A percentile compares a stretch with the other conserved stretches of the same genome.
Conservation (phyloP, 2,888 invertebrate species). For the Herminia tarsipennalis region DNA sequence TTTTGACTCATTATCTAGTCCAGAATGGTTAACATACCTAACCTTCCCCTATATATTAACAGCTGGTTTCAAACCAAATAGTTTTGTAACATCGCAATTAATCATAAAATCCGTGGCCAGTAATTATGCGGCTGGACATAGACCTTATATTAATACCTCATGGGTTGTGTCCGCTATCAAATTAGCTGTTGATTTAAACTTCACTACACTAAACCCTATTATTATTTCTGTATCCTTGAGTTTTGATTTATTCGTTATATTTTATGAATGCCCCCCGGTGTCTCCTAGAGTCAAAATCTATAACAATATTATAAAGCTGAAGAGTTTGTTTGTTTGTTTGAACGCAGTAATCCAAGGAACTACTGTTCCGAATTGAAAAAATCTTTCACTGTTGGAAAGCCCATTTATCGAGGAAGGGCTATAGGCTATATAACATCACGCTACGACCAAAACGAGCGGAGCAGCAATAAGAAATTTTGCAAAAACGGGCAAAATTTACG, state of each 20-base stretch:
- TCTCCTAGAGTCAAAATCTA: too few relatives aligned
- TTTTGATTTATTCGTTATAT: constrained; percentile 20
- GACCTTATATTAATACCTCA: constrained; percentile 23
- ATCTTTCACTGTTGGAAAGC: too few relatives aligned
- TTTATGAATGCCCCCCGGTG: neutral
- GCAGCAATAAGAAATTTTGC: too few relatives aligned
- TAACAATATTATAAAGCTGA: too few relatives aligned
- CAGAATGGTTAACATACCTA: neutral
- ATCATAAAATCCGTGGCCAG: constrained; percentile 23
- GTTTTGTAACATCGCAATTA: constrained; percentile 21
- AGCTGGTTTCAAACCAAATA: neutral
- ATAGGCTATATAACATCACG: too few relatives aligned
- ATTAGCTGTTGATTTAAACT: constrained; percentile 15
- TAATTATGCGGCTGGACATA: constrained; percentile 24
- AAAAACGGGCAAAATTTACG: too few relatives aligned
- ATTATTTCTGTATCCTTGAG: constrained; percentile 22
- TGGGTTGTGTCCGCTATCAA: constrained; percentile 5
- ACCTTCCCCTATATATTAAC: neutral
- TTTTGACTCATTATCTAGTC: too few relatives aligned
- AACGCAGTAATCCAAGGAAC: too few relatives aligned
- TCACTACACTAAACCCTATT: constrained; percentile 9
- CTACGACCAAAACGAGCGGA: too few relatives aligned
- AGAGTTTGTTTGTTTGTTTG: too few relatives aligned
- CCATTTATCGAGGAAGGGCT: too few relatives aligned
- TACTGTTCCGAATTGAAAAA: too few relatives aligned